Base-by-base conservation (phyloP, 2,888 invertebrate genomes). In the Phalangium opilio region DNA sequence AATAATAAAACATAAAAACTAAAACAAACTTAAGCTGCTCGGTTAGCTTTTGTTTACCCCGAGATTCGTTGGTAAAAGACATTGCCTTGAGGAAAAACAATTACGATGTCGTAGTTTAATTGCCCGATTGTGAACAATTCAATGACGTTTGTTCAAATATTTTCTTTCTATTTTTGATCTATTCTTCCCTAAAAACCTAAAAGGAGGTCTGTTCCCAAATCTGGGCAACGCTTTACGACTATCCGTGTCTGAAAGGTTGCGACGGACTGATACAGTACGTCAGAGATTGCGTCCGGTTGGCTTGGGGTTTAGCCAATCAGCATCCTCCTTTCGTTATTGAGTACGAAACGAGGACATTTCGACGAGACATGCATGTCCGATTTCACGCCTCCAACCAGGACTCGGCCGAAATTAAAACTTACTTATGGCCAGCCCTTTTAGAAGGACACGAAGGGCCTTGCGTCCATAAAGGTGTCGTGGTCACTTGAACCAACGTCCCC, bases 151-250 rank as follows among this genome's bases (percentile, higher is more conserved):
- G n/a, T n/a, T n/a, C n/a, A n/a, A n/a, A n/a, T n/a, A n/a, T n/a
- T n/a, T n/a, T n/a, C n/a, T n/a, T n/a, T n/a, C n/a, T n/a, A n/a
- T n/a, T n/a, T n/a, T n/a, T n/a, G n/a, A n/a, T n/a, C n/a, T n/a
- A n/a, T n/a, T n/a, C n/a, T n/a, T n/a, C n/a, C n/a, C n/a, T n/a
- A n/a, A 27, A 27, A 27, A 27, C 27, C 27, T 8, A 27, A n/a
- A n/a, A 75, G 75, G 74, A 75, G 58, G 75, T 76, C 2, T 70
- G 72, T 52, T 65, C 69, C 27, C 77, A 85, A 72, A 78, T 95
- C 54, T 78, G 86, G 67, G 80, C 81, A 55, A 91, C 91, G 0
- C 73, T 95, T 15, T 86, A 85, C 62, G 93, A 93, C 70, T 95
- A 91, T 69, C 86, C 89, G 32, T 83, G 86, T 64, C 72, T 95